Evolutionary conservation across 2,797 vertebrate genomes (phyloP).

Genomic region (Betta splendens): DNA sequence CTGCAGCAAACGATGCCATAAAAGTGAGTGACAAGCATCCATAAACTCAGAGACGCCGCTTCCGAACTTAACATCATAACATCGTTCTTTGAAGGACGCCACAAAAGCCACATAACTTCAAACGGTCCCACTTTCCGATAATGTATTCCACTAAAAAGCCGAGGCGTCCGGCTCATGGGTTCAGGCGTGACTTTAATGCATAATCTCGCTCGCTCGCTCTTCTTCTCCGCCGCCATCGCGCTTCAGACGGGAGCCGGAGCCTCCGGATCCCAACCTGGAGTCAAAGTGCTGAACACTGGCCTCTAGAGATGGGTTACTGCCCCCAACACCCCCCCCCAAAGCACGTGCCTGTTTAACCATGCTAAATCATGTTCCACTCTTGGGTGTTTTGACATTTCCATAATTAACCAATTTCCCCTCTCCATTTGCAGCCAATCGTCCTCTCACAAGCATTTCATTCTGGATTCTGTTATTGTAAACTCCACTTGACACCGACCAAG

Average conservation of each 20-base stretch:
- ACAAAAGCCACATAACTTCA: constrained; percentile 24
- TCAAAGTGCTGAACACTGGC: constrained; percentile 54
- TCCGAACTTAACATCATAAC: constrained; percentile 6
- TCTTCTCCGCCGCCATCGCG: background rate
- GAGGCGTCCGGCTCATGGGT: constrained; percentile 52
- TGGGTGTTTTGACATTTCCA: constrained; percentile 55
- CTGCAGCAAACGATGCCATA: constrained; percentile 3
- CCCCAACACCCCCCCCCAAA: constrained; percentile 46
- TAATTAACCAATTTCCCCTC: constrained; percentile 66
- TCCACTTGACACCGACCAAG: constrained; percentile 28
- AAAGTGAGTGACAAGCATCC: constrained; percentile 34
- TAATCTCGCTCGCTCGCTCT: constrained; percentile 48
- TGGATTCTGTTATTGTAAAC: constrained; percentile 24
- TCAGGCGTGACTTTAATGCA: constrained; percentile 46
- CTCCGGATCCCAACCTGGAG: constrained; percentile 51
- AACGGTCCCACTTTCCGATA: constrained; percentile 38
- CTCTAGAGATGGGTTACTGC: constrained; percentile 61
- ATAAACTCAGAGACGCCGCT: constrained; percentile 27
- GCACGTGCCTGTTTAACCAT: constrained; percentile 51
- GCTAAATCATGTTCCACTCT: constrained; percentile 57
- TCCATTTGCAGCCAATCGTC: constrained; percentile 43
- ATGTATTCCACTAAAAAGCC: constrained; percentile 43
- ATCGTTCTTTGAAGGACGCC: constrained; percentile 24
- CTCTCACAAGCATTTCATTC: constrained; percentile 34
- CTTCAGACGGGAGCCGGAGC: constrained; percentile 35